Base-by-base conservation (phyloP, 2,113 vertebrate genomes). In the Leptosomus discolor region DNA sequence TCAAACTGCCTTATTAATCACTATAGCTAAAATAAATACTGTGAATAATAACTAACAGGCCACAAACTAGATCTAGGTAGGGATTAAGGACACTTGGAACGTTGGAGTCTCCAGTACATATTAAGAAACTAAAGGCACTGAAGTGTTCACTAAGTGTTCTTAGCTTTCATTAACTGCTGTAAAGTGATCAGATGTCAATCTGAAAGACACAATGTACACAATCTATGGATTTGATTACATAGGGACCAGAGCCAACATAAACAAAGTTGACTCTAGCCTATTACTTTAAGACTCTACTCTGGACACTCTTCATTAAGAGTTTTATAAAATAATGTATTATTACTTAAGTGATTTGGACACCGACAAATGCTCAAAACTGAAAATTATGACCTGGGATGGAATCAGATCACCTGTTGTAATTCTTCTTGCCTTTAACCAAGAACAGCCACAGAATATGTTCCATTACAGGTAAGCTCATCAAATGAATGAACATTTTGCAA, bases 381-480 rank as follows among this genome's bases (percentile, higher is more conserved):
- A 76, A 91, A 78, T 74, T 29, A 69, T 86, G 69, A 94, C 73
- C 71, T 54, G 68, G 78, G 53, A 73, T 36, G 61, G 69, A 95
- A 97, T 90, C 41, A 92, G 88, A 96, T 82, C 85, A 95, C 43
- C 46, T 80, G 54, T 48, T 77, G 68, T 75, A 63, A 65, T 93
- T 76, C 70, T 90, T 81, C 29, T n/a, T 95, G 88, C 53, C 78
- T 85, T 73, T 94, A 81, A 67, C 64, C 22, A 70, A 95, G 87
- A 96, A 68, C 96, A 92, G 67, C 64, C 93, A 87, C 51, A 94
- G 60, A 97, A 97, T 57, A 88, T 6, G 20, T 64, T n/a, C 84
- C 68, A 37, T n/a, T 75, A 92, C 81, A 91, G 58, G 74, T 43
- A 85, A 92, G 76, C 48, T 78, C 80, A n/a, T 50, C 41, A 57